Base-by-base conservation (phyloP, 2,888 invertebrate genomes). In the Dolichomitus sp. region DNA sequence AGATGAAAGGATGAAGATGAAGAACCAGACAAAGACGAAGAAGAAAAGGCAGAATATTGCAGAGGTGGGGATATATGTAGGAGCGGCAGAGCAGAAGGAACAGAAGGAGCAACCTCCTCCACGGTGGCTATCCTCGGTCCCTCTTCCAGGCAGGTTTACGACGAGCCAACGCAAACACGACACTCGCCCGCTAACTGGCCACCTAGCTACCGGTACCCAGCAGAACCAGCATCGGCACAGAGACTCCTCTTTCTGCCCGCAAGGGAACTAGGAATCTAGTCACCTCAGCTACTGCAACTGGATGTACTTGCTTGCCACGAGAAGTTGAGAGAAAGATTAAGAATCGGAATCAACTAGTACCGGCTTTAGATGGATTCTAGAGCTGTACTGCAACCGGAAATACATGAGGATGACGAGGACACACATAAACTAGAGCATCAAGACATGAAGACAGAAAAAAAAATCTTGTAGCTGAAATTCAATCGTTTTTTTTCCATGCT, bases 161-260 rank as follows among this genome's bases (percentile, higher is more conserved):
- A 90, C 88, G 90, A 92, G 90, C 89, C 88, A 90, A 89, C 88
- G 90, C 88, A 91, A 91, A 91, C 90, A 90, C 89, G 90, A 91
- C 91, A 88, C 89, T 89, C 87, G 85, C 86, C 88, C 89, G 89
- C 90, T 92, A 92, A 91, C 92, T 91, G 89, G 90, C 90, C 90
- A 90, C 90, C 91, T 89, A 91, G 92, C 92, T 92, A 91, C 92
- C 88, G 90, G 87, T 87, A 87, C 87, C 86, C 81, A 86, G 83
- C 50, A 76, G 75, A 70, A 42, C 57, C 68, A 68, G 68, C 68
- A 45, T 19, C 57, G 57, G 57, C 50, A 42, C 30, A 45, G 57
- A 45, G 45, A 45, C 76, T 72, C 76, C 76, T 72, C 76, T 73
- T 54, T 75, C 73, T 78, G 70, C 75, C 75, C 79, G 65, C 79